Base-by-base conservation (phyloP, 2,113 vertebrate genomes). In the Zonotrichia leucophrys region DNA sequence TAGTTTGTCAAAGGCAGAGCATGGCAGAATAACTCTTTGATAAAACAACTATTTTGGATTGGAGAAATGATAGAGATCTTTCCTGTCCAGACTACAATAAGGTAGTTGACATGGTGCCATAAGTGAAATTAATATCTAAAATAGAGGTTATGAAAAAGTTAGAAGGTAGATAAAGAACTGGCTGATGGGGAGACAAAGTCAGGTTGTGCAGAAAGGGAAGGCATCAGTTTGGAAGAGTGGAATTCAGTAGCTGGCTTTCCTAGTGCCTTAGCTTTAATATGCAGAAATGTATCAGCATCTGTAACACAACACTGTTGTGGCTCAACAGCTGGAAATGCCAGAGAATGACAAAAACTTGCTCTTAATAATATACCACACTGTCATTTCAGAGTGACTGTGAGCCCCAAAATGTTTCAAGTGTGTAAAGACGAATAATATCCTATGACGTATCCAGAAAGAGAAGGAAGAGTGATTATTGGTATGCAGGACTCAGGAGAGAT, bases 21-120 rank as follows among this genome's bases (percentile, higher is more conserved):
- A 53, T 79, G 39, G 49, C 83, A 87, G 62, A 94, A 49, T 60
- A 84, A 64, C 49, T 87, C 69, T 91, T 83, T 91, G 83, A 92
- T 82, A 89, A 73, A 84, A 46, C n/a, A 66, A 70, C 28, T 91
- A 0, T 73, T 95, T 79, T 89, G 31, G 53, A 62, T 25, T 66
- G n/a, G 7, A 66, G 46, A 91, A 89, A 79, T 69, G 13, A 66
- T 30, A 91, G 46, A 91, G 41, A 76, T 92, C 53, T 78, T 60
- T 68, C 39, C 74, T 82, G n/a, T 64, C 53, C 77, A 91, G 46
- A 62, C 24, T 84, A 41, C 37, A 41, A 7, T 37, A 37, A 78
- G 59, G 22, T 64, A 89, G 23, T 89, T 94, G 77, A 53, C 24
- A 46, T 11, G 56, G 69, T 68, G 49, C 44, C 47, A 31, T 60